Conservation (phyloP, 1,140 invertebrate species). For the Saccostrea glomerata region DNA sequence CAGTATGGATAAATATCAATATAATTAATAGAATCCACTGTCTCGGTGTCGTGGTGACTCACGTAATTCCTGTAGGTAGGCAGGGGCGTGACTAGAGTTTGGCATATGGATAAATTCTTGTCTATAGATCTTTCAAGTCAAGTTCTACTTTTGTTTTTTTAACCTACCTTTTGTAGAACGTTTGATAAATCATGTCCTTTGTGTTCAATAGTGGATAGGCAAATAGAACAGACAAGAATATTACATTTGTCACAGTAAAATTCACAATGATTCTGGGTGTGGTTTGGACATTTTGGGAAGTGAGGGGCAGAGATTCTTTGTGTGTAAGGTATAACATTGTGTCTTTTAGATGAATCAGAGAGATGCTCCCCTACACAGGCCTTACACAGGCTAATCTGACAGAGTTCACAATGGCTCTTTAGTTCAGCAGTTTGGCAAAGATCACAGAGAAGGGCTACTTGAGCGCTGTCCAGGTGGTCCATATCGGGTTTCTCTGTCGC, state of each 20-base stretch:
- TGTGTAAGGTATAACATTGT: background rate
- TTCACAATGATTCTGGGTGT: background rate
- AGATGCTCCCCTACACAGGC: background rate
- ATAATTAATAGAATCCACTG: too few relatives aligned
- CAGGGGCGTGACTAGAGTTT: too few relatives aligned
- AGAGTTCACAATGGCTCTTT: slow-evolving; percentile 5
- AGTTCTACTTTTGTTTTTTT: too few relatives aligned
- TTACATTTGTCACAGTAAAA: background rate
- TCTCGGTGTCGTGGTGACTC: too few relatives aligned
- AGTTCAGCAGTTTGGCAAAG: background rate
- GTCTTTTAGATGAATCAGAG: background rate
- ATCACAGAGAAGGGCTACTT: background rate
- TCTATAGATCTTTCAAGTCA: too few relatives aligned
- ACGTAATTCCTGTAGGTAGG: too few relatives aligned
- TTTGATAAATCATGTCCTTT: too few relatives aligned
- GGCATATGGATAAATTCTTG: too few relatives aligned
- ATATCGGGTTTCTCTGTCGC: background rate
- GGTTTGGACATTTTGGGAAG: background rate
- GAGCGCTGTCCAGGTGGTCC: background rate
- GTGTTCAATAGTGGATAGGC: too few relatives aligned
- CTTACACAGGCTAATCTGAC: background rate
- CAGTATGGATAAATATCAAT: too few relatives aligned
- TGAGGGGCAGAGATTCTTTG: background rate
- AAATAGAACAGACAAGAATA: too few relatives aligned
- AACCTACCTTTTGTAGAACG: too few relatives aligned